Conservation (phyloP, 2,113 vertebrate species). For the Leucopsar rothschildi region DNA sequence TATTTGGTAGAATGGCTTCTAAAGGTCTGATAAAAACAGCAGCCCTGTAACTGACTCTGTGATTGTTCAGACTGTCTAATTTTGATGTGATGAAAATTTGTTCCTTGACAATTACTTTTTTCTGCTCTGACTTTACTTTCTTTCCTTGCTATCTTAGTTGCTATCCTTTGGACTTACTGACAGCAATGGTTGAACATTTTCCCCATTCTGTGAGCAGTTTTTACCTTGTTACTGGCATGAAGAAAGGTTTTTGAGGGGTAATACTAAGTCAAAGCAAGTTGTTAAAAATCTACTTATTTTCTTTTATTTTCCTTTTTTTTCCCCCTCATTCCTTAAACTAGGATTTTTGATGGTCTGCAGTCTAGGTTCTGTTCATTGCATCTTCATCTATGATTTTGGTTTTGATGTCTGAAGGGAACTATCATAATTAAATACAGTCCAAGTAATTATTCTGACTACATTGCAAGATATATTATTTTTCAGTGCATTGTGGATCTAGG, state of each 20-base stretch:
- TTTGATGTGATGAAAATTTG: not conserved
- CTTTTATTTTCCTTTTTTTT: not conserved
- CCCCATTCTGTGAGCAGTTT: not conserved
- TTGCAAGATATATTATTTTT: not conserved
- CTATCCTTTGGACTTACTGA: not conserved
- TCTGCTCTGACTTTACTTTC: not conserved
- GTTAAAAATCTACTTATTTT: not conserved
- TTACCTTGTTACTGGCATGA: not conserved
- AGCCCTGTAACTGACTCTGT: not conserved
- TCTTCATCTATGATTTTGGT: not conserved
- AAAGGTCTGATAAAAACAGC: conserved; percentile 1
- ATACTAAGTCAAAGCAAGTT: not conserved
- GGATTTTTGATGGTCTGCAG: not conserved
- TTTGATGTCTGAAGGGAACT: not conserved
- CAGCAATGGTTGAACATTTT: not conserved
- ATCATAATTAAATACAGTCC: not conserved
- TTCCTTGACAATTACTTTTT: not conserved
- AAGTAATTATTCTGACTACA: not conserved
- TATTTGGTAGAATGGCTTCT: not conserved
- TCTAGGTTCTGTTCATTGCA: not conserved
- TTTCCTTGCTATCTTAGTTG: not conserved
- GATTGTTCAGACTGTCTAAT: not conserved
- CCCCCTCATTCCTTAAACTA: not conserved
- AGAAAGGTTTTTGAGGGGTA: not conserved
- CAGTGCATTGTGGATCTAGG: not conserved